Conservation (phyloP, 2,113 vertebrate species). For the Pantherophis guttatus region DNA sequence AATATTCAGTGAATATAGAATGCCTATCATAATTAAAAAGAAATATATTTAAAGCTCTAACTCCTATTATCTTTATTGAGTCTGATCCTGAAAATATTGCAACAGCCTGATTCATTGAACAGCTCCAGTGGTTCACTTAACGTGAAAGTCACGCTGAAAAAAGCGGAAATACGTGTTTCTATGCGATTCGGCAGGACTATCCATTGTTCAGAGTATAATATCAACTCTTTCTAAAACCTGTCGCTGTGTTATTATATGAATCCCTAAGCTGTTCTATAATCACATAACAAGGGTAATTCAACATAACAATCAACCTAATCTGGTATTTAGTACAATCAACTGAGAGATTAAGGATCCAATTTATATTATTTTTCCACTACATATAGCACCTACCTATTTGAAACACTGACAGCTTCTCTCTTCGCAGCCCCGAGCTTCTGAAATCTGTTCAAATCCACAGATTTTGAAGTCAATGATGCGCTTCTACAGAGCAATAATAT, state of each 20-base stretch:
- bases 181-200: background rate
- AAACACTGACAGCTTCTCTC: conserved; percentile 17
- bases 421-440: background rate
- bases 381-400: background rate
- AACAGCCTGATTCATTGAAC: background rate
- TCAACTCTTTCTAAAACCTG: conserved; percentile 10
- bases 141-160: no score
- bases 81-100: no score
- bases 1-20: no score
- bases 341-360: conserved; percentile 38
- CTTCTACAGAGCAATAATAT: background rate
- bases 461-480: background rate
- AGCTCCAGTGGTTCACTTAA: background rate
- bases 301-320: conserved; percentile 52
- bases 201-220: conserved; percentile 18
- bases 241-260: conserved; percentile 32
- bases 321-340: conserved; percentile 46
- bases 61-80: no score
- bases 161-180: conserved; percentile 15
- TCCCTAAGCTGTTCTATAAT: background rate
- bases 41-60: no score
- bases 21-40: no score
- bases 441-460: background rate
- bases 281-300: conserved; percentile 57
- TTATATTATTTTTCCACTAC: conserved; percentile 30